These are phyloP conservation scores for Nestor notabilis DNA, from an alignment of 2,113 vertebrate genomes.

Conservation along the genomic window DNA sequence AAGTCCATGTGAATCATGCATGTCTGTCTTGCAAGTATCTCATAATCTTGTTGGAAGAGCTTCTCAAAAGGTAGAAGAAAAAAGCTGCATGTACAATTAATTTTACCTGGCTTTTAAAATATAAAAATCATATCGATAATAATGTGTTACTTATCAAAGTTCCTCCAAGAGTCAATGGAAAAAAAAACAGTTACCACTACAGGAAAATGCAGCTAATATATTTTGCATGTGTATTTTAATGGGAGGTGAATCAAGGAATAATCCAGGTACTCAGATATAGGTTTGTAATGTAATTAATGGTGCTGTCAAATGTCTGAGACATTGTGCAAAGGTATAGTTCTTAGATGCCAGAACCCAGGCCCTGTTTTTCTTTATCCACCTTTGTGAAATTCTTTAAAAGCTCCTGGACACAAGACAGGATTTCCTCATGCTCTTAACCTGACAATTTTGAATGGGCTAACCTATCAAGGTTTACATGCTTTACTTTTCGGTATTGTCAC, in stretches of 20 bases:
- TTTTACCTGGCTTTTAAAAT: background rate
- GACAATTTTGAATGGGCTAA: background rate
- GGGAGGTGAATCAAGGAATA: background rate
- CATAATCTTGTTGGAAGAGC: background rate
- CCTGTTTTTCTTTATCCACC: background rate
- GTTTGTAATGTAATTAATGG: background rate
- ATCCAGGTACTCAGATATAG: background rate
- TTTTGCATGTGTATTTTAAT: accelerated
- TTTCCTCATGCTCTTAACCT: background rate
- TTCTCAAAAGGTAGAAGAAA: background rate
- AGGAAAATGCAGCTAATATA: background rate
- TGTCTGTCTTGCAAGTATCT: background rate
- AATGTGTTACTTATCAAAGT: background rate
- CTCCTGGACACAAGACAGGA: accelerated
- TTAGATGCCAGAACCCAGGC: background rate
- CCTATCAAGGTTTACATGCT: accelerated
- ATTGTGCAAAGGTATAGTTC: background rate
- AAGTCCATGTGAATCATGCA: background rate
- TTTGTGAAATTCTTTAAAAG: background rate
- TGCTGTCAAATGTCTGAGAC: background rate
- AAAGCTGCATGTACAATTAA: accelerated
- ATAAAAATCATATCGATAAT: background rate
- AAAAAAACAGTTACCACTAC: background rate
- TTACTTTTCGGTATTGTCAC: background rate
- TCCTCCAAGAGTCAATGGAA: background rate